A percentile compares a stretch with the other conserved stretches of the same genome.
Conservation (phyloP, 2,888 invertebrate species). For the Dryocosmus kuriphilus region DNA sequence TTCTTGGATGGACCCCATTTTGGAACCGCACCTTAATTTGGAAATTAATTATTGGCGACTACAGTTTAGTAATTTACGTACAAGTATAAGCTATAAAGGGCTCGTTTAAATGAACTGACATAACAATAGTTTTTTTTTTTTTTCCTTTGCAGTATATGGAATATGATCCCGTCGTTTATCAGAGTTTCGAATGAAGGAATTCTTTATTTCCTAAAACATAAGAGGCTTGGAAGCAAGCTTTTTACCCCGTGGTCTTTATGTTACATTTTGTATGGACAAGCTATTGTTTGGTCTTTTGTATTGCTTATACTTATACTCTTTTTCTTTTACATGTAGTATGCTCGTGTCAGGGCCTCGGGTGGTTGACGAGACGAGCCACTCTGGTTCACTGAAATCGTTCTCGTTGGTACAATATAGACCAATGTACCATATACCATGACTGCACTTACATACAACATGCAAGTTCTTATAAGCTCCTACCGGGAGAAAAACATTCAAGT, state of each 20-base stretch:
- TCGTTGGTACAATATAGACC: conserved; percentile 21
- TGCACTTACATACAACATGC: conserved; percentile 9
- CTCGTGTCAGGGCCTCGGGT: conserved; percentile 1
- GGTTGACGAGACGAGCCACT: not conserved
- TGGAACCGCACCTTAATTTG: too few species aligned
- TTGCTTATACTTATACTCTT: not conserved
- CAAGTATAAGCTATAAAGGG: too few species aligned
- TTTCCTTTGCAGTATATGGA: not conserved
- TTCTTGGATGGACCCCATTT: too few species aligned
- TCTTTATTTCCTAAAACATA: conserved; percentile 11
- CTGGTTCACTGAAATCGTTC: conserved; percentile 10
- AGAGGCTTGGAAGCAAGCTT: conserved; percentile 4
- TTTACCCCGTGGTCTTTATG: not conserved
- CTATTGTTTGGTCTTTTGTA: conserved; percentile 31
- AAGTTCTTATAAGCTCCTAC: not conserved
- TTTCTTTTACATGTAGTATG: not conserved
- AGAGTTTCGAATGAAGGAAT: conserved; percentile 3
- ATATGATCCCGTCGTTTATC: not conserved
- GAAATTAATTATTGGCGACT: not conserved
- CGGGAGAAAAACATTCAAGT: conserved; percentile 9
- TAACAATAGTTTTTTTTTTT: not conserved
- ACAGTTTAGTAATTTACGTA: not conserved
- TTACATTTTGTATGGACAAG: conserved; percentile 29
- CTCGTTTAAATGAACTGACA: not conserved
- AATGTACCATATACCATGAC: not conserved